Percentiles rank a stretch among this genome's conserved stretches.
phyloP scores from a whole-genome alignment of 2,113 vertebrate species.

The Plecturocebus donacophilus region DNA sequence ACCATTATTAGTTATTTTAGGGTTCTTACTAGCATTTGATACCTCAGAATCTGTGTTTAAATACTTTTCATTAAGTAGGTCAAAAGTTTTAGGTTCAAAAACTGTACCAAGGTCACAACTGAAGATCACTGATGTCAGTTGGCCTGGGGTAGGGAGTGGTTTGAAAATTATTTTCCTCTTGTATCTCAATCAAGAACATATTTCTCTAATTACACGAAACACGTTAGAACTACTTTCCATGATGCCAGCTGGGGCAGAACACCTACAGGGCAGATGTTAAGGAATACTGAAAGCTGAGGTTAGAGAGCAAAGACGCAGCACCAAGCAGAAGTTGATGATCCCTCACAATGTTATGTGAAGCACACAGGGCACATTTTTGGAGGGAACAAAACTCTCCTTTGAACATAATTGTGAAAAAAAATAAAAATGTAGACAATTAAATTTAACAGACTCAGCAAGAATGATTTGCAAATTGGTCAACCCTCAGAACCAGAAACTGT shows the following conservation, averaged over 20 bases:
- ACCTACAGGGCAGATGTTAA: not conserved
- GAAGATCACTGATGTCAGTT: not conserved
- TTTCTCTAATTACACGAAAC: not conserved
- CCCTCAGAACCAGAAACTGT: not conserved
- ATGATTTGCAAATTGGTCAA: not conserved
- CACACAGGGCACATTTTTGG: not conserved
- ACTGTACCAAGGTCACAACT: not conserved
- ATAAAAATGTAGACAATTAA: not conserved
- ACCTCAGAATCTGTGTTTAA: conserved; percentile 60
- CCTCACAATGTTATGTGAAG: not conserved
- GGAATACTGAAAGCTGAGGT: not conserved
- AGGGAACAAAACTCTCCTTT: not conserved
- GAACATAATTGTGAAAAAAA: not conserved
- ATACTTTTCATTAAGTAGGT: conserved; percentile 54
- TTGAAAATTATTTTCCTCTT: not conserved
- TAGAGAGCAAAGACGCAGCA: not conserved
- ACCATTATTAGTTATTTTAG: conserved; percentile 57
- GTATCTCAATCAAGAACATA: not conserved
- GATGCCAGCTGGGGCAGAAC: not conserved
- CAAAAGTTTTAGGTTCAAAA: conserved; percentile 54
- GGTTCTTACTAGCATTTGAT: conserved; percentile 48
- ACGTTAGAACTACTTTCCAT: not conserved
- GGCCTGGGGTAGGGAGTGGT: not conserved
- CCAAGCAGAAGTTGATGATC: not conserved
- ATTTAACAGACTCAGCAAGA: not conserved